These are phyloP conservation scores for Tuberolachnus salignus DNA, from an alignment of 2,888 invertebrate species.

Conservation along the genomic window DNA sequence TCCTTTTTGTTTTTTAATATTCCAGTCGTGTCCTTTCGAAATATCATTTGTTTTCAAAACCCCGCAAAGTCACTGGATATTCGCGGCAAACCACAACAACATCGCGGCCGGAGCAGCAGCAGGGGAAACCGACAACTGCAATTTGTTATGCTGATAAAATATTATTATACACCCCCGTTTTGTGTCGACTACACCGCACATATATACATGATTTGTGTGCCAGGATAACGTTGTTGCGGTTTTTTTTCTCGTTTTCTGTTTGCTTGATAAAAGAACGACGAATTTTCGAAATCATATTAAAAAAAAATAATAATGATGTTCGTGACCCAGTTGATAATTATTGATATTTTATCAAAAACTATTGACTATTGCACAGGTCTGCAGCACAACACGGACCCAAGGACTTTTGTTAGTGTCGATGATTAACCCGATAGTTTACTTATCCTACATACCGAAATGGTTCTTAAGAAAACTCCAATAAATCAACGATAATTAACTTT, in stretches of 20 bases:
- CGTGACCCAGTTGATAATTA: no score
- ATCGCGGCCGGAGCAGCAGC: background rate
- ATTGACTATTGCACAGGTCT: no score
- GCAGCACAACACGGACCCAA: no score
- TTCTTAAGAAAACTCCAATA: no score
- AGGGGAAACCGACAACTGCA: conserved; percentile 1
- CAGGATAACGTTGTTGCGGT: background rate
- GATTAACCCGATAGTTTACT: no score
- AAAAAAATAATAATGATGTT: no score
- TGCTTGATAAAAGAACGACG: no score
- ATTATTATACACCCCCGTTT: background rate
- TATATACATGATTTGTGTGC: conserved; percentile 35
- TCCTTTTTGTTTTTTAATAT: conserved; percentile 22
- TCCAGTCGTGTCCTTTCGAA: conserved; percentile 18
- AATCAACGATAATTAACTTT: no score
- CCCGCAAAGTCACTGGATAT: background rate
- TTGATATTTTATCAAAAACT: no score
- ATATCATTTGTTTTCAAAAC: conserved; percentile 9
- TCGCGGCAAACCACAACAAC: background rate
- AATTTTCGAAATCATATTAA: no score
- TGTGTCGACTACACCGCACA: conserved; percentile 2
- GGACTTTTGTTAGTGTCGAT: no score
- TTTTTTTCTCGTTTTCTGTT: background rate
- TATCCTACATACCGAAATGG: no score
- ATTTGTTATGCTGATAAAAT: conserved; percentile 51